phyloP scores from a whole-genome alignment of 2,888 invertebrate species.

The Torymus tubicola region DNA sequence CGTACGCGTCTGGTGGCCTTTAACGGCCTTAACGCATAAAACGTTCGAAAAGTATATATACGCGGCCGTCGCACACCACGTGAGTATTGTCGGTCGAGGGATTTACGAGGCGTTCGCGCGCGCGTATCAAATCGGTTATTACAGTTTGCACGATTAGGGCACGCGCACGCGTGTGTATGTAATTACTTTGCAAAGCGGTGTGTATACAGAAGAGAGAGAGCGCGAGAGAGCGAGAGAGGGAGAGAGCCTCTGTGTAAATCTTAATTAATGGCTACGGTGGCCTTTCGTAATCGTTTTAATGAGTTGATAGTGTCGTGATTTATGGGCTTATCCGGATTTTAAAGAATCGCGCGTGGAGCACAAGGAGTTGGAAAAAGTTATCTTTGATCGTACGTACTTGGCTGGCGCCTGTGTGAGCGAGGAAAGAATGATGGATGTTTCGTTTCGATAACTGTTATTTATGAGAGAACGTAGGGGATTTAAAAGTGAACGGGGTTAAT shows the following conservation, averaged over 20 bases:
- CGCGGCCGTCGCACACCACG: too few species aligned
- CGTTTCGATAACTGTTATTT: constrained; percentile 3
- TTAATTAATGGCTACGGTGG: constrained; percentile 35
- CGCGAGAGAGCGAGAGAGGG: constrained; percentile 1
- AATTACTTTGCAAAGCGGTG: constrained; percentile 11
- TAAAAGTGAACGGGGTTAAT: too few species aligned
- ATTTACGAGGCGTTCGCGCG: constrained; percentile 50
- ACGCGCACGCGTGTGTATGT: neutral
- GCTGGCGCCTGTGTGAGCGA: neutral
- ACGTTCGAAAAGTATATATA: too few species aligned
- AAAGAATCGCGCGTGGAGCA: too few species aligned
- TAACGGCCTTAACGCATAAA: constrained; percentile 9
- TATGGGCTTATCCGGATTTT: constrained; percentile 3
- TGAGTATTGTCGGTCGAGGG: neutral
- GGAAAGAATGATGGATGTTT: neutral
- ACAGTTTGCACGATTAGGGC: constrained; percentile 2
- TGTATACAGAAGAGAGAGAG: too few species aligned
- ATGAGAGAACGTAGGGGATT: neutral
- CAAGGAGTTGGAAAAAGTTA: too few species aligned
- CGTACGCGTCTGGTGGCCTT: constrained; percentile 17
- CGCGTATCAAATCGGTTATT: constrained; percentile 51
- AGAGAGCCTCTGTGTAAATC: constrained; percentile 14
- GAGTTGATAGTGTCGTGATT: constrained; percentile 34
- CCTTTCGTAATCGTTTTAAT: constrained; percentile 34
- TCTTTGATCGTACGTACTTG: too few species aligned